Conservation (phyloP, 1,140 invertebrate species). For the Radopholus similis region DNA sequence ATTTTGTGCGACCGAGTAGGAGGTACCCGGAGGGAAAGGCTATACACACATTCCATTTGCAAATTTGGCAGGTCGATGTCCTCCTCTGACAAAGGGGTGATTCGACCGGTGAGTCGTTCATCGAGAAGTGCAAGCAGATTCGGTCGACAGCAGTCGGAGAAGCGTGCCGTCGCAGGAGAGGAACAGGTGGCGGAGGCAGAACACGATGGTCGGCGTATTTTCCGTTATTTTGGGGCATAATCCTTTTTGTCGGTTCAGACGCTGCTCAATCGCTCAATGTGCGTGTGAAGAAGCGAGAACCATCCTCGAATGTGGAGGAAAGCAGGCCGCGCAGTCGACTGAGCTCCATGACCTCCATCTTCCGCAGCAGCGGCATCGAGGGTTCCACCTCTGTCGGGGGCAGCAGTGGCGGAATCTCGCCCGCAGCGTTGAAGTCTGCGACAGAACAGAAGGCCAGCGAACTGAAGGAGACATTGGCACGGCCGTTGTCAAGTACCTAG, state of each 20-base stretch:
- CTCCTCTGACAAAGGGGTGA: too few species aligned
- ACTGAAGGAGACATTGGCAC: constrained; percentile 13
- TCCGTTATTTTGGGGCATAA: too few species aligned
- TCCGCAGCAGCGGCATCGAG: neutral
- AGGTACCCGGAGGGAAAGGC: too few species aligned
- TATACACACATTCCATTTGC: too few species aligned
- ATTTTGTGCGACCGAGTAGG: too few species aligned
- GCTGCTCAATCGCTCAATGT: constrained; percentile 12
- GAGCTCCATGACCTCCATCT: constrained; percentile 12
- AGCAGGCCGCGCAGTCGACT: constrained; percentile 11
- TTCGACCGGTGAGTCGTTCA: neutral
- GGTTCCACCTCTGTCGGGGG: neutral
- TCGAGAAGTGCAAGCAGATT: neutral
- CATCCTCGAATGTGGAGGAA: neutral
- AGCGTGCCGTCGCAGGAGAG: neutral
- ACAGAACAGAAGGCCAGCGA: constrained; percentile 15
- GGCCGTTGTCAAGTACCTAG: constrained; percentile 20
- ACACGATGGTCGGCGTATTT: too few species aligned
- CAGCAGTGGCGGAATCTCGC: too few species aligned
- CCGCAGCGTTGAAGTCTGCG: too few species aligned
- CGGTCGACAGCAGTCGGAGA: neutral
- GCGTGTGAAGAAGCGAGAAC: constrained; percentile 15
- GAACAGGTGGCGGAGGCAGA: too few species aligned
- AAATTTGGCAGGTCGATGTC: too few species aligned
- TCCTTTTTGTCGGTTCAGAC: neutral